Evolutionary conservation across 2,113 vertebrate genomes (phyloP).

Genomic region (Neolamprologus devosi): DNA sequence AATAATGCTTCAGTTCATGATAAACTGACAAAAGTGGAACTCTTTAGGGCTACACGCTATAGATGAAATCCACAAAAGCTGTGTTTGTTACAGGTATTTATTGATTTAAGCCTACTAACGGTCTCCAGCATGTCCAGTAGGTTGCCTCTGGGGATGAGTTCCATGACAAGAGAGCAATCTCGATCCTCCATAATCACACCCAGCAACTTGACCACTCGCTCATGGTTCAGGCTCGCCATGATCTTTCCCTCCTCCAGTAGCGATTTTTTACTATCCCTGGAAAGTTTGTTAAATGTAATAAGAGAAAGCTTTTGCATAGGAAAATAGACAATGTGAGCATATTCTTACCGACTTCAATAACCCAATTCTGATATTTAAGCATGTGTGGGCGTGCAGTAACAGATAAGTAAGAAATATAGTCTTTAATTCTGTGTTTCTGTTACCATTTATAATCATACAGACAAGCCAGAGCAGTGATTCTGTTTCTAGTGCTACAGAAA

Average conservation of each 20-base stretch:
- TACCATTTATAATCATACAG: not conserved
- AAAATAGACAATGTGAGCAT: not conserved
- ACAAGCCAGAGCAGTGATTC: not conserved
- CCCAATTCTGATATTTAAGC: not conserved
- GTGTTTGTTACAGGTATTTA: not conserved
- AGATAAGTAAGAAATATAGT: not conserved
- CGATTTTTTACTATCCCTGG: conserved; percentile 70
- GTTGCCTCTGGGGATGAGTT: conserved; percentile 85
- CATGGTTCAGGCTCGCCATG: conserved; percentile 82
- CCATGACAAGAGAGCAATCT: conserved; percentile 90
- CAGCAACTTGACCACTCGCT: conserved; percentile 84
- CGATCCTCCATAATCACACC: conserved; percentile 86
- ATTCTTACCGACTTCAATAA: not conserved
- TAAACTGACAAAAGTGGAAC: not conserved
- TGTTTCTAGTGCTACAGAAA: not conserved
- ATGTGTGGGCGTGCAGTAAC: not conserved
- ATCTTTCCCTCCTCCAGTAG: conserved; percentile 88
- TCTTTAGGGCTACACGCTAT: not conserved
- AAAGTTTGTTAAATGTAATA: not conserved
- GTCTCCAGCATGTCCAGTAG: conserved; percentile 80
- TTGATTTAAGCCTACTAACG: conserved; percentile 49
- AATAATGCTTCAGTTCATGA: not conserved
- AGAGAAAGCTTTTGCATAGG: not conserved
- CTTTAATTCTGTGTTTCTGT: not conserved
- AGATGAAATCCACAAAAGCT: not conserved